Base-by-base conservation (phyloP, 2,888 invertebrate species). In the Lepetodrilus schrolli region DNA sequence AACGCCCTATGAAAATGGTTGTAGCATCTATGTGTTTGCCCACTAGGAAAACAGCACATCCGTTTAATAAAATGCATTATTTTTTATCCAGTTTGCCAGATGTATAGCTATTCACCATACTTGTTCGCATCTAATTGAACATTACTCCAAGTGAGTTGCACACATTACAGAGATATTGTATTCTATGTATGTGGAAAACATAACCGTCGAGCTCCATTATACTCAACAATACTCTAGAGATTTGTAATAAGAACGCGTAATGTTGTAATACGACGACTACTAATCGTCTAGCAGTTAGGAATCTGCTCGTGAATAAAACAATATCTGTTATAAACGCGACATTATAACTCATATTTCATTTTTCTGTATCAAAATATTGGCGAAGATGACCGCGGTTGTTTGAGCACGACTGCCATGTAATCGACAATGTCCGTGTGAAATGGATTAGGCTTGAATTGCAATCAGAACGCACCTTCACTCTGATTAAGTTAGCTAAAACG, bases 361-460 rank as follows among this genome's bases (percentile, higher is more conserved):
- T n/a, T 34, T 58, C 58, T 58, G 34, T 58, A 58, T 58, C 58
- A 17, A 58, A 21, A 58, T 58, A 58, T 58, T 23, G 34, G 26
- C 34, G 58, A 58, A 58, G 34, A 30, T 58, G 58, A 58, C 58
- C 58, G 34, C 58, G 23, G 8, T 58, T 58, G 58, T 58, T 58
- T 58, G 30, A 17, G 34, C 58, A 30, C 58, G 26, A 34, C 34
- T 58, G 30, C 7, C 30, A 17, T 23, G 30, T 30, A 58, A 58
- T 58, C n/a, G 58, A 58, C 58, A 58, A 58, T 58, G 58, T 30
- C 58, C 34, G 26, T 58, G 58, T 58, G 34, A 58, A 58, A 58
- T 58, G 30, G 58, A 58, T 58, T 58, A 58, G 58, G 58, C 58
- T 58, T 30, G n/a, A 30, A 58, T 58, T 58, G 58, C 58, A 58